Percentiles rank a stretch among this genome's conserved stretches.
These are phyloP conservation scores for Turritopsis dohrnii DNA, from an alignment of 30 jellyfish, hydroid and myxozoan species.

Conservation along the genomic window DNA sequence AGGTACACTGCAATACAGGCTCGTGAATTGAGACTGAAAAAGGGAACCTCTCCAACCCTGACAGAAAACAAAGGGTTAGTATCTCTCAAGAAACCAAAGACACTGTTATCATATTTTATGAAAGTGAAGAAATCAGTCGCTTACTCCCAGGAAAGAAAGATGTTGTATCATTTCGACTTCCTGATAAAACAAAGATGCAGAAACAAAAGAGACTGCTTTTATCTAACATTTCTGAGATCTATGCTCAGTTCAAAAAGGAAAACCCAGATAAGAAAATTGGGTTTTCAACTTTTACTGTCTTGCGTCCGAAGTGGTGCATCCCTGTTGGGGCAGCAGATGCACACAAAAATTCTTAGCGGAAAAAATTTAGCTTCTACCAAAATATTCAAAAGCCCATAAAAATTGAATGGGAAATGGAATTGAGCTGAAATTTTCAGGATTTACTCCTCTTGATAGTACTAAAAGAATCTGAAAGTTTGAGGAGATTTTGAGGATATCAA, in stretches of 20 bases:
- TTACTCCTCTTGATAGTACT: too few species aligned
- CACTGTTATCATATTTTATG: neutral
- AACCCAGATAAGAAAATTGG: neutral
- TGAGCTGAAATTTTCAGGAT: too few species aligned
- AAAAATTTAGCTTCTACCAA: too few species aligned
- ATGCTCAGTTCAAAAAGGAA: too few species aligned
- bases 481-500: too few species aligned
- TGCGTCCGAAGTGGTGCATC: neutral
- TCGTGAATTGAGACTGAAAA: neutral
- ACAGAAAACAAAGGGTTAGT: constrained; percentile 13
- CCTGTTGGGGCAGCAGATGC: neutral
- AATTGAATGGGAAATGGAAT: too few species aligned
- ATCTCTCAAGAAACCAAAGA: constrained; percentile 9
- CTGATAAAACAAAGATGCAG: neutral
- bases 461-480: too few species aligned
- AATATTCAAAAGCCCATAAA: too few species aligned
- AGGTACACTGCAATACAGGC: constrained; percentile 2
- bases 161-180: neutral
- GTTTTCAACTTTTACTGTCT: neutral
- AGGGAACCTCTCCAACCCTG: neutral
- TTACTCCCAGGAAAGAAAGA: neutral
- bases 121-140: neutral
- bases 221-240: neutral
- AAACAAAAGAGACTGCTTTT: neutral
- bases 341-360: neutral